phyloP scores from a whole-genome alignment of 2,797 vertebrate genomes.

The Ceryle rudis region DNA sequence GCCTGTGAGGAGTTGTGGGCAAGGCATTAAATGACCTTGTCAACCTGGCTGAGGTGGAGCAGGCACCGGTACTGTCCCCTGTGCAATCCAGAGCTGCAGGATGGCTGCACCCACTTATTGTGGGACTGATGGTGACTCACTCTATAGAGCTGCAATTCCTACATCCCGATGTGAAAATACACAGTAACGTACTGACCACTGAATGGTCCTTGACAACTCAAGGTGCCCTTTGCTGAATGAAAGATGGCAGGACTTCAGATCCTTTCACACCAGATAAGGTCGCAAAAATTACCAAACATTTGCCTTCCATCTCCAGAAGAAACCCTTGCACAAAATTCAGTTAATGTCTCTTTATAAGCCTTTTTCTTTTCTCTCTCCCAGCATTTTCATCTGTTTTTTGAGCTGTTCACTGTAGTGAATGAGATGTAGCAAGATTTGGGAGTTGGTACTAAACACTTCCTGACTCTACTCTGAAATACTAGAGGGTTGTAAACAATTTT shows the following conservation, averaged over 20 bases:
- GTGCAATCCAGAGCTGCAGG: neutral
- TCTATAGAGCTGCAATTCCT: neutral
- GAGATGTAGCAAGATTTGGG: neutral
- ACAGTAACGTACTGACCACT: rapidly evolving
- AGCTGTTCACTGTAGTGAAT: neutral
- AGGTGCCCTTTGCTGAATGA: neutral
- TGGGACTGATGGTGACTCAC: rapidly evolving
- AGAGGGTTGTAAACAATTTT: neutral
- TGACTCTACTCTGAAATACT: neutral
- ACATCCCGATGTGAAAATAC: neutral
- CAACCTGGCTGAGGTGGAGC: neutral
- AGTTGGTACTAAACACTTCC: neutral
- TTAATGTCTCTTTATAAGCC: neutral
- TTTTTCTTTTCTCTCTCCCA: neutral
- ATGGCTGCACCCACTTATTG: rapidly evolving
- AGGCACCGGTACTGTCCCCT: neutral
- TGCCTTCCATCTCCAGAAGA: neutral
- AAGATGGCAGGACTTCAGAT: neutral
- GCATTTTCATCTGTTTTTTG: neutral
- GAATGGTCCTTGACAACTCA: rapidly evolving
- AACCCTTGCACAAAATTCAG: neutral
- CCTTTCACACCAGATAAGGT: neutral
- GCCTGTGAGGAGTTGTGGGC: rapidly evolving
- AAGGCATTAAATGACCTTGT: neutral
- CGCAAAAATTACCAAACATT: neutral